Conservation (phyloP, 2,113 vertebrate species). For the Boleophthalmus pectinirostris region DNA sequence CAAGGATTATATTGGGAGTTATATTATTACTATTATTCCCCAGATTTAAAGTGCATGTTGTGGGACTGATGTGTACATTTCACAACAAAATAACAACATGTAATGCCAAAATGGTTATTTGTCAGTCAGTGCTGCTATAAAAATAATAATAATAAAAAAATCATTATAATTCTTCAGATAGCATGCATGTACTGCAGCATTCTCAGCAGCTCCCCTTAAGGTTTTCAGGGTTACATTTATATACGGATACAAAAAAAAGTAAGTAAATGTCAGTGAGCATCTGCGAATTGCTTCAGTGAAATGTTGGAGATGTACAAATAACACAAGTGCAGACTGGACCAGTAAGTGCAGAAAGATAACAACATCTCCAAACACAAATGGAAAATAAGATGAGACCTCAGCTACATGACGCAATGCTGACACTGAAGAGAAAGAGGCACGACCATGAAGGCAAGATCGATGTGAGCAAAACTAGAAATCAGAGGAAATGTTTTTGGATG, state of each 20-base stretch:
- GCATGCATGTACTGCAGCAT: background rate
- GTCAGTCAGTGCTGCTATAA: no score
- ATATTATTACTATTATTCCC: no score
- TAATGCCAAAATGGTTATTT: no score
- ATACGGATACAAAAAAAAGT: constrained; percentile 10
- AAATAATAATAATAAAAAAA: background rate
- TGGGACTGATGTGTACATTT: no score
- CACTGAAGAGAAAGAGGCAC: constrained; percentile 45
- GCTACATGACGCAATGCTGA: constrained; percentile 64
- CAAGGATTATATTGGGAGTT: no score
- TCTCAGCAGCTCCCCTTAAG: background rate
- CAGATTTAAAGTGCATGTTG: no score
- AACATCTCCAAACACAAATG: constrained; percentile 58
- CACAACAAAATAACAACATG: no score
- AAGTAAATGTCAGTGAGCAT: constrained; percentile 38
- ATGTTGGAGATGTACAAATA: constrained; percentile 51
- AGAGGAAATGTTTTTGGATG: constrained; percentile 17
- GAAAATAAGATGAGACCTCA: constrained; percentile 60
- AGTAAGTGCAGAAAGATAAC: constrained; percentile 54
- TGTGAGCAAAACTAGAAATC: constrained; percentile 46
- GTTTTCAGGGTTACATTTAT: constrained; percentile 13
- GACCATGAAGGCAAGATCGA: constrained; percentile 32
- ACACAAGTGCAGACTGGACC: constrained; percentile 38
- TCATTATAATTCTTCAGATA: background rate
- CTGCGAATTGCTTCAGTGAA: constrained; percentile 36